phyloP scores from a whole-genome alignment of 2,888 invertebrate species.

The Mythimna impura region DNA sequence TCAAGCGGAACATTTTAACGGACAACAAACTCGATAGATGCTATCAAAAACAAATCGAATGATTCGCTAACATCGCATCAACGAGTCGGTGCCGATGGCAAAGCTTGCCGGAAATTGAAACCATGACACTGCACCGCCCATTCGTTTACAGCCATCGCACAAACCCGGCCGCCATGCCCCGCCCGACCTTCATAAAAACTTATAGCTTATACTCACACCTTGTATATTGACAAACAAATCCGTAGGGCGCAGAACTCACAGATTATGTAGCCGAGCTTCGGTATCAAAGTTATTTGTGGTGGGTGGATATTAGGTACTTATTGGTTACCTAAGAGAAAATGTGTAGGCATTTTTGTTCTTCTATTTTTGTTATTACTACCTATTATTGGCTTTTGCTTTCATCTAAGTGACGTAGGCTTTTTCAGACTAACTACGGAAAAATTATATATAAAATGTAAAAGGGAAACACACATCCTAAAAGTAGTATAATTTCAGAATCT shows the following conservation, averaged over 20 bases:
- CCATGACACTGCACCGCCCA: constrained; percentile 73
- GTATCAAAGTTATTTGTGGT: constrained; percentile 43
- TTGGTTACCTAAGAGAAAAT: constrained; percentile 40
- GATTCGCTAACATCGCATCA: constrained; percentile 59
- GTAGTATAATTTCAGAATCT: too few species aligned
- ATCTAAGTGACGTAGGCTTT: constrained; percentile 5
- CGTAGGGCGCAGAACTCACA: constrained; percentile 35
- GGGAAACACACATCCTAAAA: too few species aligned
- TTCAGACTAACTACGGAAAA: not conserved
- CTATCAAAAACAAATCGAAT: constrained; percentile 59
- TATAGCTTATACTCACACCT: constrained; percentile 49
- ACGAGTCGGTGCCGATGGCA: constrained; percentile 49
- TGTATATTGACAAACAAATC: constrained; percentile 55
- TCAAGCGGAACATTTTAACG: constrained; percentile 9
- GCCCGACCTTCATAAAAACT: constrained; percentile 59
- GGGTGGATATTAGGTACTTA: constrained; percentile 37
- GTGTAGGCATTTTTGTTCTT: constrained; percentile 12
- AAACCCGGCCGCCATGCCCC: constrained; percentile 19
- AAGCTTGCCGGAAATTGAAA: constrained; percentile 77
- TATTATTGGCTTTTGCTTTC: constrained; percentile 2
- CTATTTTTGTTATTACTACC: not conserved
- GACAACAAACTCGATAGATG: constrained; percentile 32
- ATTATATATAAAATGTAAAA: too few species aligned
- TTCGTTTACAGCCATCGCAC: constrained; percentile 23
- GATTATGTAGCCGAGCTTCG: constrained; percentile 41